Base-by-base conservation (phyloP, 2,797 vertebrate genomes). In the Mionectes olivaceus region DNA sequence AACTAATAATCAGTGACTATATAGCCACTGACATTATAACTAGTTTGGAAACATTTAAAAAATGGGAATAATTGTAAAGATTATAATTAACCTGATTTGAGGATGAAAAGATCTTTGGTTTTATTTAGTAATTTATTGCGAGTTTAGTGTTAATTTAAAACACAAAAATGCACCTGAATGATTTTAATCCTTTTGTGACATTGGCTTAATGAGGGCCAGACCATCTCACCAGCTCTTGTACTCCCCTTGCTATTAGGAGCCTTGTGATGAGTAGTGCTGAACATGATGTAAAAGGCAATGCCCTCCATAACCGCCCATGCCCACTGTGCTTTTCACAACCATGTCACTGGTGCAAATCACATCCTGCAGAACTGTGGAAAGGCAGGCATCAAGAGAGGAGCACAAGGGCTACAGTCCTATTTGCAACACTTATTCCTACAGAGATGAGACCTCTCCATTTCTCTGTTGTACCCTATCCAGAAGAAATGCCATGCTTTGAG, bases 81-180 rank as follows among this genome's bases (percentile, higher is more conserved):
- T 67, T 87, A 47, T 50, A 63, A 84, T 47, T 92, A 84, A 69
- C n/a, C 28, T 69, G 43, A 81, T 69, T 19, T 11, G 32, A 91
- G 21, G 28, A 79, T 68, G 39, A 65, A 83, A 90, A 93, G 16
- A 25, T 79, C 67, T 86, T 89, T 64, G 22, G 24, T 68, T 90
- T 78, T 75, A 88, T 90, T 93, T 73, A 57, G 74, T 30, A 71
- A 92, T 61, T 71, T 93, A 69, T 65, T 92, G 46, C 28, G 50
- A 50, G n/a, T 28, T 75, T 75, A 88, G 78, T 43, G 39, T 63
- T 75, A 81, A 90, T 81, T 92, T 88, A 61, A 94, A 94, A 68
- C 16, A 14, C 56, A 93, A 69, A 91, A 91, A 81, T 50, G 43
- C 25, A 71, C 53, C 30, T 19, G 52, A 76, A 75, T 30, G 0